Evolutionary conservation across 2,113 vertebrate genomes (phyloP), one percentile per base, ranked within the genome.

Genomic region (Cavia aperea): DNA sequence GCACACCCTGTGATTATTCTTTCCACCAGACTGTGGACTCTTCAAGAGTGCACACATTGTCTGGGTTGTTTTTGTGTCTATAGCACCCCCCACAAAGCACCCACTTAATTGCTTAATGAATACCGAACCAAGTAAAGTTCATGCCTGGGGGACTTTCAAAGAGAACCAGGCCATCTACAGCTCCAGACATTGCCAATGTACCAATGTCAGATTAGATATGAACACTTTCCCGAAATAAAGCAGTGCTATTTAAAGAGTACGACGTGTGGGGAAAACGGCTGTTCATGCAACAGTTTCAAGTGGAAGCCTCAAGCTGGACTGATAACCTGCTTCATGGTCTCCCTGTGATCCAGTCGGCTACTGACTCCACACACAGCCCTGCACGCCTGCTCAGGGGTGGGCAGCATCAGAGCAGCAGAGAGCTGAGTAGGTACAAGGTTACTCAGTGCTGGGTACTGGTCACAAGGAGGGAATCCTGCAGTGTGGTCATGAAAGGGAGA

Each of bases 221-320:
- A 94, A 86, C 31, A 13, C 75, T 94, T 94, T 83, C 70, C 70
- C 63, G 62, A 66, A 92, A 54, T 21, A 65, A 68, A 91, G n/a
- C 14, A 85, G 56, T 18, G 75, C 19, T 85, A 13, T 86, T 83
- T 83, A 68, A 82, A 89, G 88, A 91, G 58, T n/a, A 73, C 62
- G 36, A 33, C 56, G 31, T 88, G 46, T 70, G 26, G 46, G 51
- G 1, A 33, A 51, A 11, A 3, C 33, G 49, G 77, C 49, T 62
- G 70, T 49, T 63, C 62, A 60, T 33, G 43, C 18, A 33, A 12
- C 7, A 13, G 72, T 43, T 56, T 83, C 33, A 88, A 86, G 72
- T 89, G 86, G 56, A 26, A 2, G 1, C 5, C 24, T 33, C 11
- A 1, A 0, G 63, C 51, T 11, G 7, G 39, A 39, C 54, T 39